Percentiles rank a stretch among this genome's conserved stretches.
phyloP scores from a whole-genome alignment of 37 sponge, comb jelly and placozoan species.

The Axinella damicornis region DNA sequence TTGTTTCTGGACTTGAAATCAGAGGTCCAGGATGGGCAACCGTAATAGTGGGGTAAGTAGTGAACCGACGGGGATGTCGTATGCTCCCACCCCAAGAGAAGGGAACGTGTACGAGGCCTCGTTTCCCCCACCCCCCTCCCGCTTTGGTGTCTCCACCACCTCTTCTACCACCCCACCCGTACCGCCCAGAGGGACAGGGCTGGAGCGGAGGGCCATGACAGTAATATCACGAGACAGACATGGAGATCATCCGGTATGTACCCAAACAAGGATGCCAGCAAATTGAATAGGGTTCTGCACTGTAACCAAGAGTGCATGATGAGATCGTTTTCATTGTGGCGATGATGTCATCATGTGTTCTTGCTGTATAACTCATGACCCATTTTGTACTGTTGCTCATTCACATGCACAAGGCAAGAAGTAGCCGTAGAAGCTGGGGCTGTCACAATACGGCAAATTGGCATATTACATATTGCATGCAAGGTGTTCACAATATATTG shows the following conservation, averaged over 20 bases:
- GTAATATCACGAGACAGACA: constrained; percentile 17
- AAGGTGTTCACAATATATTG: no score
- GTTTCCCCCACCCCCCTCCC: constrained; percentile 20
- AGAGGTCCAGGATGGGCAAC: constrained; percentile 23
- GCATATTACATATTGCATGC: no score
- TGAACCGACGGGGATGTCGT: neutral
- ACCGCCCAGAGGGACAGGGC: neutral
- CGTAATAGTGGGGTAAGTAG: neutral
- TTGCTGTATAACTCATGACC: no score
- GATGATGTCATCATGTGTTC: no score
- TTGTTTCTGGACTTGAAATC: neutral
- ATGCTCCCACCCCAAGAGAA: constrained; percentile 38
- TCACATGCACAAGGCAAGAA: no score
- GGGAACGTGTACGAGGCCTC: constrained; percentile 48
- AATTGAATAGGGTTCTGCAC: no score
- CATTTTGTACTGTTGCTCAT: no score
- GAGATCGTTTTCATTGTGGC: no score
- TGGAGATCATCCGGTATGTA: neutral
- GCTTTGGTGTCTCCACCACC: neutral
- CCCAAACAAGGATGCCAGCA: no score
- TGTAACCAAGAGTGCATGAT: no score
- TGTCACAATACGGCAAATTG: no score
- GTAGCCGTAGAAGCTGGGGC: no score
- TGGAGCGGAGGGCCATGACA: constrained; percentile 45
- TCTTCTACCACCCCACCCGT: constrained; percentile 9